Base-by-base conservation (phyloP, 2,113 vertebrate genomes). In the Nematolebias whitei region DNA sequence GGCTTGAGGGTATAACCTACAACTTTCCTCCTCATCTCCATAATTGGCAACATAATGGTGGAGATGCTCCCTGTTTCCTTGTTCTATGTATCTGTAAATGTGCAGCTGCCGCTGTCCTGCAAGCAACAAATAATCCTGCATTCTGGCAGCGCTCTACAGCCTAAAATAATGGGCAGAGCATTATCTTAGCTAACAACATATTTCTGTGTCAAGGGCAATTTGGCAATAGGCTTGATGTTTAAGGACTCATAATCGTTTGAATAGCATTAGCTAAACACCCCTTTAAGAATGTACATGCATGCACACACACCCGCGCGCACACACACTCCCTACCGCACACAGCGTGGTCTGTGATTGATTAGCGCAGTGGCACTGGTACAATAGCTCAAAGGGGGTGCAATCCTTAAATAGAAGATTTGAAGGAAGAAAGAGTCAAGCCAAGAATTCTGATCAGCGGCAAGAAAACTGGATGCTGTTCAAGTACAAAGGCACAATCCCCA, bases 361-460 rank as follows among this genome's bases (percentile, higher is more conserved):
- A 90, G 86, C 81, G 85, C 74, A 80, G 86, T 92, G 90, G 89
- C 90, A 92, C 87, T 87, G 89, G 87, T 83, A 92, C 90, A 94
- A 92, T 92, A 90, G 87, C 78, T 88, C 29, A 15, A 80, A 88
- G 84, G 80, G 80, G 84, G 79, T 88, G 86, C 79, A 81, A 89
- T 79, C 78, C 85, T 88, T 92, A 93, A 93, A 93, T 90, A 88
- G 87, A 84, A 86, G 71, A 87, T 85, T 87, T 92, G 74, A 87
- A 85, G 82, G 65, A 35, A 83, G 75, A 80, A 71, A 73, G 85
- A 76, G 63, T 43, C 66, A 79, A 86, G 86, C 90, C 74, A 82
- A 89, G 87, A 91, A 93, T 93, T 79, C 84, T 89, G 82, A 93
- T 93, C 80, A 87, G 85, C 81, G 83, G 70, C 67, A 68, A 72